phyloP scores from a whole-genome alignment of 2,888 invertebrate species.

The Osmoderma eremita region DNA sequence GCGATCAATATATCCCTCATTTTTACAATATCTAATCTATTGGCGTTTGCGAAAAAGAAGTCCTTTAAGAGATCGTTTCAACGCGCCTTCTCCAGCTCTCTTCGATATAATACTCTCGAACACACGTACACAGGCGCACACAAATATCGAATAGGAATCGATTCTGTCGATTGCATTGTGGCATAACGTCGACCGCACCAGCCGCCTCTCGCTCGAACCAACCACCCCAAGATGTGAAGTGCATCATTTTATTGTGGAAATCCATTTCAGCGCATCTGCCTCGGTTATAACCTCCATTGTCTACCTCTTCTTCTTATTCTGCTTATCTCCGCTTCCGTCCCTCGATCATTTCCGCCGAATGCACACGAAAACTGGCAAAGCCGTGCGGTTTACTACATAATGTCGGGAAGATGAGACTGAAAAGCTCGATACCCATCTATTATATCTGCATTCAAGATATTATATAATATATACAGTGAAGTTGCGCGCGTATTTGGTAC shows the following conservation, averaged over 20 bases:
- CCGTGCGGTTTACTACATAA: slow-evolving; percentile 47
- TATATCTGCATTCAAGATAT: slow-evolving; percentile 47
- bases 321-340: slow-evolving; percentile 64
- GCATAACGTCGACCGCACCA: slow-evolving; percentile 49
- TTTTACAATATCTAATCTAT: neutral
- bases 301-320: slow-evolving; percentile 64
- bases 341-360: slow-evolving; percentile 63
- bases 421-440: slow-evolving; percentile 53
- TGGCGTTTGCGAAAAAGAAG: slow-evolving; percentile 1
- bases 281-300: slow-evolving; percentile 61
- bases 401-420: slow-evolving; percentile 45
- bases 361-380: slow-evolving; percentile 63
- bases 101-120: slow-evolving; percentile 4
- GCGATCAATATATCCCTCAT: neutral
- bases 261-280: slow-evolving; percentile 61
- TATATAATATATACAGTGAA: slow-evolving; percentile 45
- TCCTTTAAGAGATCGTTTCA: slow-evolving; percentile 20
- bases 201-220: slow-evolving; percentile 42
- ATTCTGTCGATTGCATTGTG: slow-evolving; percentile 49
- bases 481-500: neutral
- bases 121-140: slow-evolving; percentile 20
- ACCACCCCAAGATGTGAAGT: slow-evolving; percentile 54
- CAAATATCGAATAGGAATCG: slow-evolving; percentile 42
- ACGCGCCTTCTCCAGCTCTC: slow-evolving; percentile 12
- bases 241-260: slow-evolving; percentile 58